Percentiles rank a stretch among this genome's conserved stretches.
Evolutionary conservation across 2,888 invertebrate species (phyloP).

Genomic region (Epirrhoe tristata): DNA sequence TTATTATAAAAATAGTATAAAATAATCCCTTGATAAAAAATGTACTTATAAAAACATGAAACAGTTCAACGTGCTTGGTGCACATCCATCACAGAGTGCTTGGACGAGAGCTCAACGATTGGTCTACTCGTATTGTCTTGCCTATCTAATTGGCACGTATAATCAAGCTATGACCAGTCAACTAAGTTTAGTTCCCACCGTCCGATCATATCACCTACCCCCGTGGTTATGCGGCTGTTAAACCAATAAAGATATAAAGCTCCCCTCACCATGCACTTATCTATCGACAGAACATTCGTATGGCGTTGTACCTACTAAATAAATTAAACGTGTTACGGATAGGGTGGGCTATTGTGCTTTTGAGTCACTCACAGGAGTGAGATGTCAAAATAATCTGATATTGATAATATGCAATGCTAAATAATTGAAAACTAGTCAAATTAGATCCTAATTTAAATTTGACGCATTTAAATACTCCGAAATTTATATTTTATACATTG

Average conservation of each 20-base stretch:
- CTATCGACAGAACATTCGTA: slow-evolving; percentile 71
- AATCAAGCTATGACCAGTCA: background rate
- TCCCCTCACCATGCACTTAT: slow-evolving; percentile 67
- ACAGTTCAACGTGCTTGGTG: too few species aligned
- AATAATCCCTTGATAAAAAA: too few species aligned
- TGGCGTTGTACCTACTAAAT: slow-evolving; percentile 59
- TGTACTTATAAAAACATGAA: too few species aligned
- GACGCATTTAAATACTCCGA: too few species aligned
- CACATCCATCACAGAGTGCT: too few species aligned
- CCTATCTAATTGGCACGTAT: too few species aligned
- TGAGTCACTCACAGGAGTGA: slow-evolving; percentile 23
- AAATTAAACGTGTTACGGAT: slow-evolving; percentile 63
- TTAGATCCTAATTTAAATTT: too few species aligned
- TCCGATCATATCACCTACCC: slow-evolving; percentile 54
- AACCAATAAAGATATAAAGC: slow-evolving; percentile 71
- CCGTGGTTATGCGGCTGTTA: slow-evolving; percentile 62
- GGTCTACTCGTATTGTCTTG: too few species aligned
- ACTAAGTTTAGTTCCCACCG: slow-evolving; percentile 23
- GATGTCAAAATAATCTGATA: slow-evolving; percentile 28
- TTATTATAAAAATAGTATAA: slow-evolving; percentile 36
- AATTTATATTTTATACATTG: too few species aligned
- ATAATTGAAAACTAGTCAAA: too few species aligned
- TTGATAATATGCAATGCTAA: slow-evolving; percentile 10
- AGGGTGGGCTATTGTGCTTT: slow-evolving; percentile 39
- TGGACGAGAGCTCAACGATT: too few species aligned